Base-by-base conservation (phyloP, 2,888 invertebrate genomes). In the Octodonta nipae region DNA sequence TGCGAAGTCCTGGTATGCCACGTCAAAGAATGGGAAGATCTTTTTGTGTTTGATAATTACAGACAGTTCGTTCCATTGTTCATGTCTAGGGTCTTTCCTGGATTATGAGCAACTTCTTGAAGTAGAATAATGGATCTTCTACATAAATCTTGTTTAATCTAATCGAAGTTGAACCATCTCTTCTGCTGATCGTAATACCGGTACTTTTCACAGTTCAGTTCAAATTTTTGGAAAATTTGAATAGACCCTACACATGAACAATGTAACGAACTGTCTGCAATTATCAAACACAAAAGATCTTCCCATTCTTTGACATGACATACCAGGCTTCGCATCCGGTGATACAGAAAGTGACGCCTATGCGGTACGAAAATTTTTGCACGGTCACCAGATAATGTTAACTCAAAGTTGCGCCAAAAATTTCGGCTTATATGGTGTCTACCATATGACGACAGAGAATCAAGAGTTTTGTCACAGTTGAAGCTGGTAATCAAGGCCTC, bases 351-450 rank as follows among this genome's bases (percentile, higher is more conserved):
- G 54, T 13, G 78, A 78, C 56, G 75, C 76, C 1, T 63, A 59
- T 40, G 70, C 75, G 30, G 64, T 78, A 1, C 22, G 44, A 13
- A 55, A 63, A 35, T 78, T 78, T 49, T 46, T 73, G 27, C 56
- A 75, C 42, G 73, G 73, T 3, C 73, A 73, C 49, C 64, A 64
- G 12, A 56, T 76, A 28, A 62, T 70, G 3, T 3, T 37, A 5
- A 17, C 27, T 15, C 76, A 76, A 53, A 74, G 73, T 3, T 77
- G 66, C 54, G 71, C 76, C 37, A 77, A 77, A 52, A 77, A 75
- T 54, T 73, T 78, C 74, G 77, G 76, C 24, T 60, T 78, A 3
- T 78, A 78, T 57, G 74, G 75, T 65, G n/a, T n/a, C n/a, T n/a
- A n/a, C n/a, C n/a, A n/a, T n/a, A n/a, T 10, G 74, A 69, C 39